These are phyloP conservation scores for Eonycteris spelaea DNA, from an alignment of 2,113 vertebrate genomes.

Conservation along the genomic window DNA sequence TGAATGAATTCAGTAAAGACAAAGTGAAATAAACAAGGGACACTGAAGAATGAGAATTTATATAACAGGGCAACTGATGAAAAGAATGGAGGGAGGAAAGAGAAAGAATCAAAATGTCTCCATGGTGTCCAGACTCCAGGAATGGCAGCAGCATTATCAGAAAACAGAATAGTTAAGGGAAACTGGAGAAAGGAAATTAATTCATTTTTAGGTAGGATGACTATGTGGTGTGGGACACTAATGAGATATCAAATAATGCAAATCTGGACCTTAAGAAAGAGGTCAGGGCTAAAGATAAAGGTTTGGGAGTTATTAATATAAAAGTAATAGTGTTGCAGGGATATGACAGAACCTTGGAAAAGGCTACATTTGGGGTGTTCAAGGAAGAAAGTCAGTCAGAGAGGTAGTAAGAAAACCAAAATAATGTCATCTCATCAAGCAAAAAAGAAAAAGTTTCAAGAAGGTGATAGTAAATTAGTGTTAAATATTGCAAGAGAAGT, in stretches of 20 bases:
- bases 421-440: neutral
- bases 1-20: neutral
- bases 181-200: neutral
- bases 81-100: neutral
- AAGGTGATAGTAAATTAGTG: neutral
- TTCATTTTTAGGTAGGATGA: constrained; percentile 1
- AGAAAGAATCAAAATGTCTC: neutral
- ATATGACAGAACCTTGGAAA: neutral
- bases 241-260: neutral
- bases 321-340: neutral
- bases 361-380: neutral
- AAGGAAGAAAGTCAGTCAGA: neutral
- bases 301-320: constrained; percentile 7
- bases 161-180: neutral
- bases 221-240: neutral
- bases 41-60: neutral
- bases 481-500: neutral
- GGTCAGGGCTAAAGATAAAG: neutral
- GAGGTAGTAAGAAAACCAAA: constrained; percentile 31
- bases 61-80: neutral
- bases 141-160: neutral
- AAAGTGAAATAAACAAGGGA: neutral
- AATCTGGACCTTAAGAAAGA: constrained; percentile 28
- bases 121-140: neutral
- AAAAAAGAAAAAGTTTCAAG: constrained; percentile 15